phyloP scores from a whole-genome alignment of 2,113 vertebrate species.

The Cyrtonyx montezumae region DNA sequence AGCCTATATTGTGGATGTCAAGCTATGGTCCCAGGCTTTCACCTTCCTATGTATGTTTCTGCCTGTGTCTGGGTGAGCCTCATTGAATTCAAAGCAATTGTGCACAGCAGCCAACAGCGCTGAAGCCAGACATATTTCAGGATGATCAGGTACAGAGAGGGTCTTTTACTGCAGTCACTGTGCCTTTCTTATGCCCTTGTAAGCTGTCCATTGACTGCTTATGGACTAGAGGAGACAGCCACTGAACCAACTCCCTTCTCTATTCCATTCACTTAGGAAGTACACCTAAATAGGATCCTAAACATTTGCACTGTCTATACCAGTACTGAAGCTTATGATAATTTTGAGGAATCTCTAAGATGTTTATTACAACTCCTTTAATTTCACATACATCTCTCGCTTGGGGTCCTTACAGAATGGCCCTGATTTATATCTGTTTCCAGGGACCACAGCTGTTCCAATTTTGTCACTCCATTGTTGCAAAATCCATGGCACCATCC shows the following conservation, averaged over 20 bases:
- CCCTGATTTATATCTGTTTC: constrained; percentile 34
- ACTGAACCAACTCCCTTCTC: not conserved
- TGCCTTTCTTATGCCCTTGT: not conserved
- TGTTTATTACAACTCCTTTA: not conserved
- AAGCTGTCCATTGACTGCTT: not conserved
- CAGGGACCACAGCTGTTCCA: constrained; percentile 42
- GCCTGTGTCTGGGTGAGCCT: not conserved
- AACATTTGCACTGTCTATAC: not conserved
- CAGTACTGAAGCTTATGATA: not conserved
- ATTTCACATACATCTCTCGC: not conserved
- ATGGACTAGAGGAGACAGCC: not conserved
- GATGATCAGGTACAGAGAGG: not conserved
- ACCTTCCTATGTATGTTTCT: not conserved
- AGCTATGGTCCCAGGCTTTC: not conserved
- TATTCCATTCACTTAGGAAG: not conserved
- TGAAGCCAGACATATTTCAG: not conserved
- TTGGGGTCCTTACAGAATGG: constrained; percentile 5
- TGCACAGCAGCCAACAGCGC: not conserved
- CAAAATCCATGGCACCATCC: constrained; percentile 48
- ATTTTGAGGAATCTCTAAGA: not conserved
- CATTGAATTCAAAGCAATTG: not conserved
- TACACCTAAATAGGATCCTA: not conserved
- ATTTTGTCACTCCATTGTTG: constrained; percentile 28
- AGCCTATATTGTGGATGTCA: not conserved
- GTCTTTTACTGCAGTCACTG: not conserved